A percentile compares a stretch with the other conserved stretches of the same genome.
Conservation (phyloP, 2,113 vertebrate genomes). For the Vidua macroura region DNA sequence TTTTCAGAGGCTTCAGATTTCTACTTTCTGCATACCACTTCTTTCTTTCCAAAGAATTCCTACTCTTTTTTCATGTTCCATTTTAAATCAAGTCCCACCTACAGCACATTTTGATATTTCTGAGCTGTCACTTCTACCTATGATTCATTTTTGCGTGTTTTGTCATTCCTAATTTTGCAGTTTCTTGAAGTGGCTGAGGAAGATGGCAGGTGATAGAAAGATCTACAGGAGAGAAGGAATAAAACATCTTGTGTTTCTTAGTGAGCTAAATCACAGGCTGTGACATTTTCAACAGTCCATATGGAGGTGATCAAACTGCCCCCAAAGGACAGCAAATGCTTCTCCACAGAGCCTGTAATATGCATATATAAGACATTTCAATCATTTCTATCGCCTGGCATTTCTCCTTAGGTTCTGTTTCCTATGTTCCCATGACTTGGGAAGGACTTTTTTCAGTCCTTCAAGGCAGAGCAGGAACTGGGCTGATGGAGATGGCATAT, state of each 20-base stretch:
- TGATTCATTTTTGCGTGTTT: conserved; percentile 71
- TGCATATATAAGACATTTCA: not conserved
- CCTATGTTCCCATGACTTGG: not conserved
- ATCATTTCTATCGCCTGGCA: not conserved
- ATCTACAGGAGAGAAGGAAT: conserved; percentile 17
- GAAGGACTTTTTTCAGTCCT: not conserved
- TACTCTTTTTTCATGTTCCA: conserved; percentile 35
- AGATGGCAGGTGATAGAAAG: conserved; percentile 62
- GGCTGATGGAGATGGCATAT: not conserved
- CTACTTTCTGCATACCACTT: not conserved
- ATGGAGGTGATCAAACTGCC: conserved; percentile 50
- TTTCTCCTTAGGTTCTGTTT: not conserved
- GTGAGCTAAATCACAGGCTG: conserved; percentile 7
- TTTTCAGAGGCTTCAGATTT: not conserved
- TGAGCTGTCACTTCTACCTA: conserved; percentile 64
- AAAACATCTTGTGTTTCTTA: conserved; percentile 25
- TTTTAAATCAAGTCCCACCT: conserved; percentile 67
- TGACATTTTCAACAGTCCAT: conserved; percentile 56
- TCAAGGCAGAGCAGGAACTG: not conserved
- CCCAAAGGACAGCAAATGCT: conserved; percentile 39
- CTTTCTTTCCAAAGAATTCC: not conserved
- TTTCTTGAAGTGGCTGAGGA: conserved; percentile 53
- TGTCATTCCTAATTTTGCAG: conserved; percentile 70
- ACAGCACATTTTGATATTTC: conserved; percentile 63
- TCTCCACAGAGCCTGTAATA: not conserved